phyloP scores from a whole-genome alignment of 2,888 invertebrate species.

The Drosophila antonietae region DNA sequence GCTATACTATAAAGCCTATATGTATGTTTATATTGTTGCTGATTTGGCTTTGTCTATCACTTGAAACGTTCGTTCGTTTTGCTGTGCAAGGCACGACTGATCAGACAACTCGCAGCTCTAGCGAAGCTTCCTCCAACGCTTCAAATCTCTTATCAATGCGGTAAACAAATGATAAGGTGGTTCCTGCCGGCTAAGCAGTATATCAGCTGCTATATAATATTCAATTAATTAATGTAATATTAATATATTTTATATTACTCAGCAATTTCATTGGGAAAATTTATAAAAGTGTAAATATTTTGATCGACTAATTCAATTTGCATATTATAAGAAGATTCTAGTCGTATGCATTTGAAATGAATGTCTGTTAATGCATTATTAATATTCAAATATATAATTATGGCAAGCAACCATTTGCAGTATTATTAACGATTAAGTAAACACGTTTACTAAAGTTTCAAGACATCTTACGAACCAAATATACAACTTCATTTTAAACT shows the following conservation, averaged over 20 bases:
- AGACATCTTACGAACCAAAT: neutral
- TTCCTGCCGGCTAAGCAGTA: constrained; percentile 34
- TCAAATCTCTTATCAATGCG: constrained; percentile 41
- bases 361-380: neutral
- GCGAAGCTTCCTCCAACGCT: constrained; percentile 38
- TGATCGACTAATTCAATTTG: neutral
- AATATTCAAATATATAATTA: constrained; percentile 17
- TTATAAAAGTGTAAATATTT: neutral
- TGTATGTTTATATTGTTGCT: neutral
- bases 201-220: constrained; percentile 8
- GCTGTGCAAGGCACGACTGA: constrained; percentile 58
- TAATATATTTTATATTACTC: neutral
- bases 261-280: neutral
- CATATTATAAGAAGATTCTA: too few relatives aligned
- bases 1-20: constrained; percentile 20
- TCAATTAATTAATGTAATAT: neutral
- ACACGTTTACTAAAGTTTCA: neutral
- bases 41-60: constrained; percentile 43
- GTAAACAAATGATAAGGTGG: constrained; percentile 44
- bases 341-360: neutral
- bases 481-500: neutral
- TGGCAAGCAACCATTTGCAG: neutral
- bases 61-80: constrained; percentile 46
- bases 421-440: neutral
- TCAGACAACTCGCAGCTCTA: constrained; percentile 49